Percentiles rank a stretch among this genome's conserved stretches.
Evolutionary conservation across 2,888 invertebrate species (phyloP).

Genomic region (Drymonia ruficornis): DNA sequence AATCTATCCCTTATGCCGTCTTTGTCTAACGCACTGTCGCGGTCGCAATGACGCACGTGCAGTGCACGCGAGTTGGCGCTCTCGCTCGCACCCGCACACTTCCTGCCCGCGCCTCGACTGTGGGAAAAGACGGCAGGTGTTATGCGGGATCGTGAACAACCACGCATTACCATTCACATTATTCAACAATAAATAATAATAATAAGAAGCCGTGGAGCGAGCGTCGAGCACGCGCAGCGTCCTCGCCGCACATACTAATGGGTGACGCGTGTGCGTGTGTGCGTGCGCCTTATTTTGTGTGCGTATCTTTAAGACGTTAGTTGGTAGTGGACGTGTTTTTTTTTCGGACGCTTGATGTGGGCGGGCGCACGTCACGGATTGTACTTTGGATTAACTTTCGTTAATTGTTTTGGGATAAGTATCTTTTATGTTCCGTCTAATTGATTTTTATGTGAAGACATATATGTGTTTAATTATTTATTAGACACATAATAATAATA

Average conservation of each 20-base stretch:
- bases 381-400: slow-evolving; percentile 69
- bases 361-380: slow-evolving; percentile 78
- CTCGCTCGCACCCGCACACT: slow-evolving; percentile 73
- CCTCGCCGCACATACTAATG: slow-evolving; percentile 75
- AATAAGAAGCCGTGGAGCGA: slow-evolving; percentile 83
- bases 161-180: slow-evolving; percentile 85
- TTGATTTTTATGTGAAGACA: slow-evolving; percentile 50
- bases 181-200: slow-evolving; percentile 85
- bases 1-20: slow-evolving; percentile 56
- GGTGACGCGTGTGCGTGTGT: slow-evolving; percentile 58
- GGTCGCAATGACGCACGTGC: slow-evolving; percentile 64
- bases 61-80: slow-evolving; percentile 63
- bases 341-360: slow-evolving; percentile 71
- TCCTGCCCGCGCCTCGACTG: slow-evolving; percentile 81
- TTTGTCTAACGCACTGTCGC: slow-evolving; percentile 46
- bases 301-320: slow-evolving; percentile 42
- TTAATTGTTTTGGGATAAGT: slow-evolving; percentile 74
- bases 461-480: slow-evolving; percentile 11
- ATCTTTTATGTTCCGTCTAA: slow-evolving; percentile 52
- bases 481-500: slow-evolving; percentile 7
- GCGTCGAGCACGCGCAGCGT: slow-evolving; percentile 82
- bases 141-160: slow-evolving; percentile 85
- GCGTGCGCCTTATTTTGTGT: slow-evolving; percentile 46
- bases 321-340: slow-evolving; percentile 61
- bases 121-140: slow-evolving; percentile 87